These are phyloP conservation scores for Callimorpha dominula DNA, from an alignment of 2,888 invertebrate genomes.

Conservation along the genomic window DNA sequence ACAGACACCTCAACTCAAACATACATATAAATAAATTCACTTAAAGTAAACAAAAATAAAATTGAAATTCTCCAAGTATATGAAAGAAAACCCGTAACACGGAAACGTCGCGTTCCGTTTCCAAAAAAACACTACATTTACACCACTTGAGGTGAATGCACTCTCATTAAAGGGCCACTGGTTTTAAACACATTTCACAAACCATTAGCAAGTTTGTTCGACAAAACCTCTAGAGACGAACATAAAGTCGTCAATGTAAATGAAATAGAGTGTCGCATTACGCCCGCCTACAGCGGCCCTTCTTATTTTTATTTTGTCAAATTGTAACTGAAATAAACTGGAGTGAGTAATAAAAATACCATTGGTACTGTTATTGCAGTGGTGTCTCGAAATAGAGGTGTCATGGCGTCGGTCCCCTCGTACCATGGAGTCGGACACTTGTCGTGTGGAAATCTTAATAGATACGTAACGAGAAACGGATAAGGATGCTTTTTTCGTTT, in stretches of 20 bases:
- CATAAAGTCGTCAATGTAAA: slow-evolving; percentile 55
- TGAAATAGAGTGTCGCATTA: slow-evolving; percentile 67
- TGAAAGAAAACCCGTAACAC: slow-evolving; percentile 68
- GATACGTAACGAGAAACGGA: slow-evolving; percentile 52
- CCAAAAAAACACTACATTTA: slow-evolving; percentile 77
- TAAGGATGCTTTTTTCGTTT: slow-evolving; percentile 41
- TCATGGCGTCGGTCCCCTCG: slow-evolving; percentile 61
- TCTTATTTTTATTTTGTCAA: slow-evolving; percentile 86
- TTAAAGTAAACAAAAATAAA: slow-evolving; percentile 49
- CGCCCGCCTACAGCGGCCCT: slow-evolving; percentile 66
- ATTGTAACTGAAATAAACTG: slow-evolving; percentile 86
- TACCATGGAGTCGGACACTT: slow-evolving; percentile 49
- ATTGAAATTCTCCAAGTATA: slow-evolving; percentile 50
- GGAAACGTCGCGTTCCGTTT: slow-evolving; percentile 76
- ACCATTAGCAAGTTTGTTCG: slow-evolving; percentile 58
- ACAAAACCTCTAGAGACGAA: background rate
- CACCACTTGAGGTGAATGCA: slow-evolving; percentile 77
- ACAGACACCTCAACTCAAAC: slow-evolving; percentile 26
- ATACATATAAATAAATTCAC: slow-evolving; percentile 32
- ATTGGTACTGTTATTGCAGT: slow-evolving; percentile 83
- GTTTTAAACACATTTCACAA: slow-evolving; percentile 62
- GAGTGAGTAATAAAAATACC: slow-evolving; percentile 85
- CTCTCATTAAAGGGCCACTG: slow-evolving; percentile 83
- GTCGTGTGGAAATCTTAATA: slow-evolving; percentile 56
- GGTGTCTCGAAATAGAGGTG: slow-evolving; percentile 75